Evolutionary conservation across 2,113 vertebrate species (phyloP).

Genomic region (Sinocyclocheilus anophthalmus): DNA sequence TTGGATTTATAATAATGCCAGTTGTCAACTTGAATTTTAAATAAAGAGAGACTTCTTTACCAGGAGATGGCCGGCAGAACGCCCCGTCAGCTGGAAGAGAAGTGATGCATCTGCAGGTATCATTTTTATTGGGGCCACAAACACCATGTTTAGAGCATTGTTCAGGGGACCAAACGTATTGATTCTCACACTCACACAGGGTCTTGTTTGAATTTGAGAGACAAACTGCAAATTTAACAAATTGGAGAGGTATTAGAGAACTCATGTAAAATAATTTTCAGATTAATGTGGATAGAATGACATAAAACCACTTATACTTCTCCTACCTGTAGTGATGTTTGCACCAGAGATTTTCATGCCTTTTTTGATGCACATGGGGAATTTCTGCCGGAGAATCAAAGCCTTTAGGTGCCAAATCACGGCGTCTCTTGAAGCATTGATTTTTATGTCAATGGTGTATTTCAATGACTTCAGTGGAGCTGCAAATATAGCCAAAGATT

Average conservation of each 20-base stretch:
- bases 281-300: too few species aligned
- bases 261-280: neutral
- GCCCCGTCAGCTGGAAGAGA: neutral
- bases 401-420: accelerated
- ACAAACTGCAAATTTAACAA: neutral
- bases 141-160: neutral
- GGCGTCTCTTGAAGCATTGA: too few species aligned
- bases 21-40: too few species aligned
- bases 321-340: neutral
- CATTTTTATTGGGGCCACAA: neutral
- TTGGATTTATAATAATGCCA: too few species aligned
- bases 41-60: neutral
- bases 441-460: too few species aligned
- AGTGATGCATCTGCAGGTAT: neutral
- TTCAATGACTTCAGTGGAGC: neutral
- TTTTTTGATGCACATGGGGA: neutral
- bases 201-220: neutral
- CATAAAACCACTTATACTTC: neutral
- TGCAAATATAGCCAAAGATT: neutral
- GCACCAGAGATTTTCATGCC: neutral
- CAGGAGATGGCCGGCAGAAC: neutral
- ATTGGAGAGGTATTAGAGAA: neutral
- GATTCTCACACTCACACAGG: neutral
- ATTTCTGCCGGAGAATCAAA: neutral
- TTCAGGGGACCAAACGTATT: neutral